Base-by-base conservation (phyloP, 2,888 invertebrate genomes). In the Isotomurus palustris region DNA sequence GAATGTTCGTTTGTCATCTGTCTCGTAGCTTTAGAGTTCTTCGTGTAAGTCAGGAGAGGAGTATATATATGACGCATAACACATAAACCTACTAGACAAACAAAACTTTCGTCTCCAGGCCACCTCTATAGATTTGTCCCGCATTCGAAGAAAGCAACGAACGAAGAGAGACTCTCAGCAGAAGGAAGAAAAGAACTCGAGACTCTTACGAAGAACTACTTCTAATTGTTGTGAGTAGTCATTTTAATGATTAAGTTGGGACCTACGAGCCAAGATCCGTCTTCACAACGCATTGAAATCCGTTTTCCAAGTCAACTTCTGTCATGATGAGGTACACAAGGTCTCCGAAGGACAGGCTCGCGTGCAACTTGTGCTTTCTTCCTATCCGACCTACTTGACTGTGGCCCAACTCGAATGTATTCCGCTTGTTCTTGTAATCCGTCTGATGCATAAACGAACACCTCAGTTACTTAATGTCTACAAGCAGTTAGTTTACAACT, bases 231-330 rank as follows among this genome's bases (percentile, higher is more conserved):
- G n/a, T n/a, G n/a, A n/a, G n/a, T n/a, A 38, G 17, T 38, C 14
- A 38, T 38, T 38, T 38, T 5, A 38, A n/a, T 38, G 38, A 38
- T 38, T 38, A 19, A 38, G 38, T 38, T 38, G 38, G n/a, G 38
- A 64, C 70, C 66, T 60, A 70, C 70, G 67, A 60, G 50, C 65
- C 67, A 3, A 70, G 62, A 53, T 67, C 64, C 19, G 70, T 70
- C 53, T 60, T 55, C 47, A 70, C 43, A 28, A 63, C 51, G 41
- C 51, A 58, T 36, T 63, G 61, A n/a, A 68, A 45, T 2, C 70
- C 68, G 36, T 64, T 60, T 40, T 67, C 66, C 50, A 61, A 56
- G 36, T 68, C 67, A n/a, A 68, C 19, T 38, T 68, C 67, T 27
- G 56, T 64, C 55, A 58, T 68, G 17, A 67, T 56, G 51, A 66